Conservation (phyloP, 2,797 vertebrate species). For the Psittacula derbiana region DNA sequence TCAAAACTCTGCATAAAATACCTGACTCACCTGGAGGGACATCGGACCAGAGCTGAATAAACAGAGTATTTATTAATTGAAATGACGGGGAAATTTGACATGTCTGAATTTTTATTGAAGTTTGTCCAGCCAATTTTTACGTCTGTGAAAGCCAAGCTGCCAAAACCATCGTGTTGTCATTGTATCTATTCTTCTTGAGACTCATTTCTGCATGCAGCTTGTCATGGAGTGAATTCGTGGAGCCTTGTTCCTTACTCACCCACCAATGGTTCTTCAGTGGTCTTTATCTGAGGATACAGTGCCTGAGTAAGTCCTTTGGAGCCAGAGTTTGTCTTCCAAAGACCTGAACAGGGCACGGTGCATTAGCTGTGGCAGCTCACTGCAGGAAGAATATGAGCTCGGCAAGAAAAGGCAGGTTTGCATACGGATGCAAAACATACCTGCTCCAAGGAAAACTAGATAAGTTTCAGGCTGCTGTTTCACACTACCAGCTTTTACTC, state of each 20-base stretch:
- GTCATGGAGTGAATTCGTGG: not conserved
- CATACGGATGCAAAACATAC: not conserved
- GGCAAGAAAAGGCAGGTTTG: not conserved
- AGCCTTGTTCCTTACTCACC: not conserved
- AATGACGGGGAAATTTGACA: not conserved
- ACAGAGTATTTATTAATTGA: not conserved
- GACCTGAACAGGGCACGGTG: not conserved
- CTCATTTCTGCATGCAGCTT: not conserved
- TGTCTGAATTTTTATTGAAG: not conserved
- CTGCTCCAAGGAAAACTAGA: not conserved
- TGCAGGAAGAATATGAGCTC: not conserved
- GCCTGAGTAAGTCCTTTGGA: not conserved
- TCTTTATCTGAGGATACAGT: not conserved
- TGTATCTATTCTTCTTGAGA: not conserved
- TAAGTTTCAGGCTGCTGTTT: not conserved
- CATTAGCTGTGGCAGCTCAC: not conserved
- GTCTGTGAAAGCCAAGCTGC: not conserved
- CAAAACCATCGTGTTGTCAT: accelerated
- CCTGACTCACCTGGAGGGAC: not conserved
- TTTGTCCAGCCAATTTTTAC: not conserved
- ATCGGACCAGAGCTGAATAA: not conserved
- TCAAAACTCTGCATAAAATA: not conserved
- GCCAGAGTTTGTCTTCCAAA: not conserved
- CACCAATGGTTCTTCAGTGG: not conserved
- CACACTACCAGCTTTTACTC: not conserved